phyloP scores from a whole-genome alignment of 2,113 vertebrate species.

The Gymnocephalus cernua region DNA sequence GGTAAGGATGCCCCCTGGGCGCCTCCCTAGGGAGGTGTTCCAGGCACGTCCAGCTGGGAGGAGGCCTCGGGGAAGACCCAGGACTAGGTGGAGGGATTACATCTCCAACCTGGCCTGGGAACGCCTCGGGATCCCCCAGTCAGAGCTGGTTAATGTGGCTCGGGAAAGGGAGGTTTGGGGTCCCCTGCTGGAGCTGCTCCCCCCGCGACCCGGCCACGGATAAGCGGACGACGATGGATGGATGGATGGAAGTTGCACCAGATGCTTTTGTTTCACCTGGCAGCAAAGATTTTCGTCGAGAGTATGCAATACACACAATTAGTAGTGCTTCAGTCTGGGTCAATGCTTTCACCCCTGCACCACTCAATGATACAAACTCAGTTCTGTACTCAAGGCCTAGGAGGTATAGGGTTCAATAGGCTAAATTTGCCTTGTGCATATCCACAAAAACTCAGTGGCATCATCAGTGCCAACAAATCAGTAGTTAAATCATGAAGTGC shows the following conservation, averaged over 20 bases:
- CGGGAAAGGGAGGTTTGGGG: too few species aligned
- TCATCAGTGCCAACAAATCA: constrained; percentile 30
- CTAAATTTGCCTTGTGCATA: constrained; percentile 16
- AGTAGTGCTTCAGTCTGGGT: not conserved
- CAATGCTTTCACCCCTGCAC: constrained; percentile 9
- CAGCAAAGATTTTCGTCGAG: constrained; percentile 4
- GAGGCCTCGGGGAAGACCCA: too few species aligned
- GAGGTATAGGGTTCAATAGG: constrained; percentile 7
- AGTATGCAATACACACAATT: constrained; percentile 7
- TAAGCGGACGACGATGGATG: too few species aligned
- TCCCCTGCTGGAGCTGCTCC: too few species aligned
- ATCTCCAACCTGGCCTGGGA: too few species aligned
- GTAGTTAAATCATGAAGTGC: not conserved
- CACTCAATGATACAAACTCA: not conserved
- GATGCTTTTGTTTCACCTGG: constrained; percentile 10
- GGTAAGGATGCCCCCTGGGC: too few species aligned
- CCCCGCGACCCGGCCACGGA: too few species aligned
- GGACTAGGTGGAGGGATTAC: too few species aligned
- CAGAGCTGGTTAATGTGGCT: too few species aligned
- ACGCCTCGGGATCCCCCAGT: too few species aligned
- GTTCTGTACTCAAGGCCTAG: constrained; percentile 4
- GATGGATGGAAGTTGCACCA: constrained; percentile 27
- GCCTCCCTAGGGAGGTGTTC: too few species aligned
- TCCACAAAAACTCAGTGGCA: constrained; percentile 17
- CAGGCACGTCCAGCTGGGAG: too few species aligned